Base-by-base conservation (phyloP, 2,113 vertebrate genomes). In the Collichthys lucidus region DNA sequence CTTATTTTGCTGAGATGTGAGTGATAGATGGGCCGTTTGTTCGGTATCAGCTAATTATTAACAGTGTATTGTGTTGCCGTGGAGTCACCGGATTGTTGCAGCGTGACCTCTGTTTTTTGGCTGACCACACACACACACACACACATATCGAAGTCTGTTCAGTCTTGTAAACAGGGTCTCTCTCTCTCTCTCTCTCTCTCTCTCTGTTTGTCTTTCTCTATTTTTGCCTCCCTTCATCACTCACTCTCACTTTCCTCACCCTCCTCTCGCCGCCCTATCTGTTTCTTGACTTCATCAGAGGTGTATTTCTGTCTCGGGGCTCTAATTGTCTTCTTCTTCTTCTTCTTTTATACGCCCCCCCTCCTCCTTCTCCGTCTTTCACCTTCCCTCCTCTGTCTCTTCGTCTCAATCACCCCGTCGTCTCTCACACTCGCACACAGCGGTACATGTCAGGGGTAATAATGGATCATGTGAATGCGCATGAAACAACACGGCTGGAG, bases 401-500 rank as follows among this genome's bases (percentile, higher is more conserved):
- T 72, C 67, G 2, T 86, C 87, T 86, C 88, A 76, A 63, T 83
- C 86, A 57, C 67, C 15, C 15, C 7, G 35, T 79, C 22, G 42
- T 56, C 29, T 26, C 60, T 42, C 78, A 42, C 85, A 56, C 77
- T 73, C 77, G 57, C 76, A 35, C 89, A 10, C 86, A 89, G 91
- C 84, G 76, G 84, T 88, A 64, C 82, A 83, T 86, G 92, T 92
- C 92, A 90, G 89, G 67, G 84, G 74, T 74, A 88, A 90, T 93
- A 90, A 92, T 74, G 89, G 86, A 88, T 91, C 90, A 88, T 92
- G 82, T 79, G 89, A 91, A 86, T 86, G 92, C 83, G 70, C 89
- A 88, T 83, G 85, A 79, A 91, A 87, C 86, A 88, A 90, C 91
- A 82, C 86, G 85, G 89, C 86, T 90, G 91, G 91, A 85, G 84